Evolutionary conservation across 1,140 invertebrate genomes (phyloP).

Genomic region (Musca domestica): DNA sequence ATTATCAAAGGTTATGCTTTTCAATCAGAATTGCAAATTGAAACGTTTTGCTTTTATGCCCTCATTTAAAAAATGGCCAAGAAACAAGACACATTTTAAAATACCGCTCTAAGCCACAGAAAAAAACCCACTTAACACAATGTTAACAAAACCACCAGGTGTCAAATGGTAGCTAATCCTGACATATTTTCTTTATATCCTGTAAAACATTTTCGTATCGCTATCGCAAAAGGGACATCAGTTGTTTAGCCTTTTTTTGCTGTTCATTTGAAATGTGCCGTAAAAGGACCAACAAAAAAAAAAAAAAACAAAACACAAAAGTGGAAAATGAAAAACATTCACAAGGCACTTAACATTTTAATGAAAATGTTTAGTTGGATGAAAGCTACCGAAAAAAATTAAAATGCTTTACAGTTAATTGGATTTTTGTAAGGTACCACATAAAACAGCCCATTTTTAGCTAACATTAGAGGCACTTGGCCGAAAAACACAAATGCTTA

Average conservation of each 20-base stretch:
- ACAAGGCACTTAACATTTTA: background rate
- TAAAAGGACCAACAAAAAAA: too few species aligned
- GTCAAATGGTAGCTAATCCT: conserved; percentile 16
- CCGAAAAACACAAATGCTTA: background rate
- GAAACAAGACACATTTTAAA: too few species aligned
- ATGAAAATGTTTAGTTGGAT: conserved; percentile 4
- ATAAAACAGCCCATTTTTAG: background rate
- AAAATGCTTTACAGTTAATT: conserved; percentile 14
- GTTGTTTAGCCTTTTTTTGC: background rate
- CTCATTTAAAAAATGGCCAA: too few species aligned
- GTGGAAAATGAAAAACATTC: too few species aligned
- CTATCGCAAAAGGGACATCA: conserved; percentile 19
- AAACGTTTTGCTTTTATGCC: too few species aligned
- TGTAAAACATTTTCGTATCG: background rate
- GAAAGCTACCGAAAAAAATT: too few species aligned
- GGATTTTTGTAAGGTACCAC: conserved; percentile 7
- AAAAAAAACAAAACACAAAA: too few species aligned
- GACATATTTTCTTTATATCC: conserved; percentile 12
- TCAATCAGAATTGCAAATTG: too few species aligned
- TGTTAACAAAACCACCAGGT: background rate
- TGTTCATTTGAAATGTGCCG: background rate
- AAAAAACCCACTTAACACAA: too few species aligned
- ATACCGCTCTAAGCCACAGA: too few species aligned
- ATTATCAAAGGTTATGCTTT: too few species aligned
- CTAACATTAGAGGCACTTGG: background rate